Conservation (phyloP, 1,140 invertebrate species). For the Chlorops oryzae region DNA sequence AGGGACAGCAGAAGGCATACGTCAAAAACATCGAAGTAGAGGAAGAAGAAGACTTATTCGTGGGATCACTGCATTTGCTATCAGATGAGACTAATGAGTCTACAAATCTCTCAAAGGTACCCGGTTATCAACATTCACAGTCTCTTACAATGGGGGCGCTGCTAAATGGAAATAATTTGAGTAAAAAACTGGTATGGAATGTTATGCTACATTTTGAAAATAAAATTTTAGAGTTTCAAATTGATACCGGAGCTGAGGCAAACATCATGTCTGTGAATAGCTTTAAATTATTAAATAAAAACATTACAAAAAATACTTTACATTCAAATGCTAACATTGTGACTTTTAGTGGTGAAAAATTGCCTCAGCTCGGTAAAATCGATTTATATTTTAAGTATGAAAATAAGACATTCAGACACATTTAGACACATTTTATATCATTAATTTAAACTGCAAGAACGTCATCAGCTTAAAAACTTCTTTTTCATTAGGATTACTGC, state of each 20-base stretch:
- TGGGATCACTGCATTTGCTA: background rate
- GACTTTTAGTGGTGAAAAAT: too few relatives aligned
- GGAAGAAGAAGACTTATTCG: background rate
- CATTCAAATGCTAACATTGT: background rate
- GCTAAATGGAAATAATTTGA: background rate
- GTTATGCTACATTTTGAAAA: slow-evolving; percentile 14
- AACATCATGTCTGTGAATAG: slow-evolving; percentile 19
- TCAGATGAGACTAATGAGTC: background rate
- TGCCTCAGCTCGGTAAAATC: background rate
- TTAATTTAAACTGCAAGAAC: background rate
- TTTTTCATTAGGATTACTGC: background rate
- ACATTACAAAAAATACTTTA: background rate
- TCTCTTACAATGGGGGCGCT: background rate
- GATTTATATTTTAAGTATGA: background rate
- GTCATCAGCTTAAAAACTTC: background rate
- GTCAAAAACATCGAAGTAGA: slow-evolving; percentile 1
- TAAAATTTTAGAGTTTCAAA: slow-evolving; percentile 17
- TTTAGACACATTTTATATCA: slow-evolving; percentile 2
- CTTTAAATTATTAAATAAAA: slow-evolving; percentile 12
- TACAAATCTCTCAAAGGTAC: background rate
- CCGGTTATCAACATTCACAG: background rate
- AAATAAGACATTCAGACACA: slow-evolving; percentile 3
- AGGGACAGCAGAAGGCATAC: too few relatives aligned
- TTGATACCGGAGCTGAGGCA: slow-evolving; percentile 20
- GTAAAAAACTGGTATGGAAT: slow-evolving; percentile 5